Base-by-base conservation (phyloP, 1,140 invertebrate genomes). In the Penaeus chinensis region DNA sequence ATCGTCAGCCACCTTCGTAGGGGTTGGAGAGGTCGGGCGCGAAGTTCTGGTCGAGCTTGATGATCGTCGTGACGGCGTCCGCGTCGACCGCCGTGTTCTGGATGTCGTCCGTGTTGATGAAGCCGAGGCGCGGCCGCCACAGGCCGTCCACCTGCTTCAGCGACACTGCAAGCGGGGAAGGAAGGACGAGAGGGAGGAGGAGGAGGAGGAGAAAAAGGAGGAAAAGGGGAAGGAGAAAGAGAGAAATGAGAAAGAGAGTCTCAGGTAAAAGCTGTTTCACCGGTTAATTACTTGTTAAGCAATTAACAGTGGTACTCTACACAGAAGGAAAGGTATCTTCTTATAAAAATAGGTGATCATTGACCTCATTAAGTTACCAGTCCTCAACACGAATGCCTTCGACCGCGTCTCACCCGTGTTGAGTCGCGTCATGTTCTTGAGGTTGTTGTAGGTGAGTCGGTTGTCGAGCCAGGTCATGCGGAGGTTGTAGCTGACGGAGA, bases 81-180 rank as follows among this genome's bases (percentile, higher is more conserved):
- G 62, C n/a, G 65, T 84, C 82, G 24, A 84, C 82, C 16, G 20
- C 61, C 22, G 82, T 69, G 62, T 84, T 61, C 63, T 84, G 82
- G 37, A 84, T 84, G 60, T 84, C 82, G 82, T 84, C 82, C 5
- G 82, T 84, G 82, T 84, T 84, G 82, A 84, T 66, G 82, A 77
- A 84, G 22, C 82, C 82, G 16, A 71, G 62, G 63, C 24, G 61
- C 16, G 66, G 82, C 32, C 32, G 24, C 82, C 82, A 84, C 20
- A 84, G 66, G 66, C 13, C 37, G 2, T n/a, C 82, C 20, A 79
- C 82, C 42, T 84, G 65, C 3, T 76, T 1, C 24, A 19, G 13
- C 19, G 80, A 47, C 63, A 82, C 80, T 82, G 80, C 16, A 2
- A 8, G 54, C 37, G 4, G 37, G 37, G 37, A 54, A 54, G 11